These are phyloP conservation scores for Paguma larvata DNA, from an alignment of 2,797 vertebrate genomes.

Conservation along the genomic window DNA sequence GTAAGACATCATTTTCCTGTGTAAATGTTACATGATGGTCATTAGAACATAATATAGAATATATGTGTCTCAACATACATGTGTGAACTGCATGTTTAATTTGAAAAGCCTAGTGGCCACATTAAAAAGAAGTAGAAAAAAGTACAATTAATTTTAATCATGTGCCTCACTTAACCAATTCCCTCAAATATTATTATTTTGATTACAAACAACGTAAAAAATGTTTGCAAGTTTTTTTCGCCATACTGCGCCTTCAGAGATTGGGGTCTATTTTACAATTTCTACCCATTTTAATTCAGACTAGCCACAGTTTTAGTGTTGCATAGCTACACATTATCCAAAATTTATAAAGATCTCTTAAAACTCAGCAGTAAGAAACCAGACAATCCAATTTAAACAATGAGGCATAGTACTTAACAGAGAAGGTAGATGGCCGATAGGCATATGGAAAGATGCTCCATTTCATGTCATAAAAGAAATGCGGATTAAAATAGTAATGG, in stretches of 20 bases:
- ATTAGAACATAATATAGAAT: neutral
- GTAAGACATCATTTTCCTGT: neutral
- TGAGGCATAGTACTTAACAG: neutral
- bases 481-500: neutral
- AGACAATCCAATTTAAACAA: neutral
- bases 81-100: neutral
- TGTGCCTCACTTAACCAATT: neutral
- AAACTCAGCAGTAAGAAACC: neutral
- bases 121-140: neutral
- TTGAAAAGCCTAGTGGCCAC: neutral
- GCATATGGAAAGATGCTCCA: neutral
- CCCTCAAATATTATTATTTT: neutral
- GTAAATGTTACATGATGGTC: neutral
- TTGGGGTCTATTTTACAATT: neutral
- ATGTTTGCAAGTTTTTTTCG: neutral
- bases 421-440: neutral
- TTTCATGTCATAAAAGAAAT: neutral
- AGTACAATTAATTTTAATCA: neutral
- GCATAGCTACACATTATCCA: neutral
- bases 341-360: neutral
- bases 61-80: neutral
- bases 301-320: neutral
- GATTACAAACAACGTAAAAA: neutral
- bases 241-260: neutral
- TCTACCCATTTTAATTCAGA: neutral